phyloP scores from a whole-genome alignment of 2,113 vertebrate species.

The Charina bottae region DNA sequence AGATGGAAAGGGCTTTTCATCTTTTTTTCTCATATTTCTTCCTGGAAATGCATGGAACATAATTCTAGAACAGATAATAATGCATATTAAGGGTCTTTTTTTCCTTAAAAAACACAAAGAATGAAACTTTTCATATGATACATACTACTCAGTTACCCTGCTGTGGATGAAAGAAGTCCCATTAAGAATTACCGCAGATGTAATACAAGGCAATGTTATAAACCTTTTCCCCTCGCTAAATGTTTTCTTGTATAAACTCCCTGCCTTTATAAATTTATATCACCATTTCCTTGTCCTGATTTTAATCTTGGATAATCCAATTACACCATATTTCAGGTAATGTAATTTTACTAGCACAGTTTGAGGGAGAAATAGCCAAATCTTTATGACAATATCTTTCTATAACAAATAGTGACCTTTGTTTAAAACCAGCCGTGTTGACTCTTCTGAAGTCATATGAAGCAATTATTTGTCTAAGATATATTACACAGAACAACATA shows the following conservation, averaged over 20 bases:
- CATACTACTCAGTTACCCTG: background rate
- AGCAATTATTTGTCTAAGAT: background rate
- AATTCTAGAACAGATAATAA: background rate
- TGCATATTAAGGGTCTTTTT: background rate
- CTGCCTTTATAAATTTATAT: background rate
- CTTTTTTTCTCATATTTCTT: background rate
- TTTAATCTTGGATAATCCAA: constrained; percentile 5
- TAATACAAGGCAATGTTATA: background rate
- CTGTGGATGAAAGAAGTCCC: background rate
- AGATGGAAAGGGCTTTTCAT: background rate
- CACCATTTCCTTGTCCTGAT: background rate
- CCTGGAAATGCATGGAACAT: background rate
- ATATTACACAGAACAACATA: background rate
- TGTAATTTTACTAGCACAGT: background rate
- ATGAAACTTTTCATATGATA: background rate
- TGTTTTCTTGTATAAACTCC: background rate
- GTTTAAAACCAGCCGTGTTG: background rate
- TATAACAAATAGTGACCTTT: constrained; percentile 18
- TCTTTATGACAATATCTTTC: background rate
- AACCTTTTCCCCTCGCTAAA: background rate
- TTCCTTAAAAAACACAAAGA: background rate
- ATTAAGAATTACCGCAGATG: background rate
- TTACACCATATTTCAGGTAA: constrained; percentile 18
- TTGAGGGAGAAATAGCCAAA: constrained; percentile 4
- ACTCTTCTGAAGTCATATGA: background rate